These are phyloP conservation scores for Bellardia pandia DNA, from an alignment of 2,888 invertebrate genomes.

Conservation along the genomic window DNA sequence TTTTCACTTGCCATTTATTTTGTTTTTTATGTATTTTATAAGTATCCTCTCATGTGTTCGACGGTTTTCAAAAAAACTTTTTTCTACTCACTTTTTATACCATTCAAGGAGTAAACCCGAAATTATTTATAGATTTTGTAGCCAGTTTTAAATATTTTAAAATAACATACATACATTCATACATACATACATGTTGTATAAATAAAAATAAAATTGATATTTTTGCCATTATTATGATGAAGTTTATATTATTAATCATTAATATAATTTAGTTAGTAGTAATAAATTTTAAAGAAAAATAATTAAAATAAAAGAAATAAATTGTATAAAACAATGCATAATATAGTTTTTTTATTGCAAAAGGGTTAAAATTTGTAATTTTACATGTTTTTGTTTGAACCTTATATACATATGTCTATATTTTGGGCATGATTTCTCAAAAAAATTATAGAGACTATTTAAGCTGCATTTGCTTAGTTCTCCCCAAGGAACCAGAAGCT, in stretches of 20 bases:
- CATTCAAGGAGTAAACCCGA: not conserved
- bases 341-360: not conserved
- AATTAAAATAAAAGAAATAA: slow-evolving; percentile 30
- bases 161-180: not conserved
- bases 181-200: slow-evolving; percentile 46
- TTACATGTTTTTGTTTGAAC: too few relatives aligned
- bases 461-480: too few relatives aligned
- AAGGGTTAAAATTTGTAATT: too few relatives aligned
- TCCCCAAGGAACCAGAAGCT: too few relatives aligned
- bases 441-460: too few relatives aligned
- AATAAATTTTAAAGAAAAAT: slow-evolving; percentile 18
- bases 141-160: slow-evolving; percentile 12
- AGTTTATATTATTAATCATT: not conserved
- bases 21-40: not conserved
- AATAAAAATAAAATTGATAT: slow-evolving; percentile 11
- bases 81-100: not conserved
- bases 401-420: too few relatives aligned
- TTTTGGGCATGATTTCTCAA: too few relatives aligned
- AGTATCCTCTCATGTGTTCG: not conserved
- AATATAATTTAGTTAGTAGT: slow-evolving; percentile 30
- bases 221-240: slow-evolving; percentile 13
- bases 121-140: slow-evolving; percentile 5
- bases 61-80: not conserved
- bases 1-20: slow-evolving; percentile 53
- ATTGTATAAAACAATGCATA: not conserved